phyloP scores from a whole-genome alignment of 2,797 vertebrate genomes.

The Sandelia bainsii region DNA sequence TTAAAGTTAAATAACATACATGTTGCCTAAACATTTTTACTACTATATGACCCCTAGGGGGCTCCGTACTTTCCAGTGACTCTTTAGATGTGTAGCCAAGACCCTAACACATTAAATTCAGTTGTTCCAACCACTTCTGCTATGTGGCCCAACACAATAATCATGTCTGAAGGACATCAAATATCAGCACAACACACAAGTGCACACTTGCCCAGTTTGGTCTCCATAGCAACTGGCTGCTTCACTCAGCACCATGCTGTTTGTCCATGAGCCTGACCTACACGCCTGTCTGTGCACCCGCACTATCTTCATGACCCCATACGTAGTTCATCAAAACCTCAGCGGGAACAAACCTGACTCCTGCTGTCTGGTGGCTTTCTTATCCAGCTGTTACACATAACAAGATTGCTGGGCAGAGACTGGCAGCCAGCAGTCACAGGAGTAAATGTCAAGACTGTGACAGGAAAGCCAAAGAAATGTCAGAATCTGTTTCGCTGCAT shows the following conservation, averaged over 20 bases:
- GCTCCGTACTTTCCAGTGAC: neutral
- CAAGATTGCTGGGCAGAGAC: conserved; percentile 51
- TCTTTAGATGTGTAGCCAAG: neutral
- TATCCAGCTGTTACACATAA: conserved; percentile 73
- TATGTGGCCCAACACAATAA: conserved; percentile 28
- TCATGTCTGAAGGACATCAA: conserved; percentile 61
- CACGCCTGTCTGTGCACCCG: conserved; percentile 29
- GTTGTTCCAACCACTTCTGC: conserved; percentile 12
- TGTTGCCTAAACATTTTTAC: too few species aligned
- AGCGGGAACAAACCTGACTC: conserved; percentile 50
- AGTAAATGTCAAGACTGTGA: conserved; percentile 73
- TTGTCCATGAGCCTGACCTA: conserved; percentile 67
- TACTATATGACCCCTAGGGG: too few species aligned
- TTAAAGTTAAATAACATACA: too few species aligned
- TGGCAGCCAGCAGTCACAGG: conserved; percentile 31
- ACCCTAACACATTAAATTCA: conserved; percentile 10
- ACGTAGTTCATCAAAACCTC: conserved; percentile 64
- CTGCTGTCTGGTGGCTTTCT: conserved; percentile 34
- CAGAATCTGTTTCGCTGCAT: conserved; percentile 61
- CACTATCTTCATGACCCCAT: conserved; percentile 55
- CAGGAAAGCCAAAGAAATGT: conserved; percentile 69
- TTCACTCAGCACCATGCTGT: conserved; percentile 54
- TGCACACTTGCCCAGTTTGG: conserved; percentile 36
- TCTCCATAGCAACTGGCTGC: conserved; percentile 79
- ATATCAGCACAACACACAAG: conserved; percentile 44